Evolutionary conservation across 2,797 vertebrate genomes (phyloP).

Genomic region (Bradypodion pumilum): DNA sequence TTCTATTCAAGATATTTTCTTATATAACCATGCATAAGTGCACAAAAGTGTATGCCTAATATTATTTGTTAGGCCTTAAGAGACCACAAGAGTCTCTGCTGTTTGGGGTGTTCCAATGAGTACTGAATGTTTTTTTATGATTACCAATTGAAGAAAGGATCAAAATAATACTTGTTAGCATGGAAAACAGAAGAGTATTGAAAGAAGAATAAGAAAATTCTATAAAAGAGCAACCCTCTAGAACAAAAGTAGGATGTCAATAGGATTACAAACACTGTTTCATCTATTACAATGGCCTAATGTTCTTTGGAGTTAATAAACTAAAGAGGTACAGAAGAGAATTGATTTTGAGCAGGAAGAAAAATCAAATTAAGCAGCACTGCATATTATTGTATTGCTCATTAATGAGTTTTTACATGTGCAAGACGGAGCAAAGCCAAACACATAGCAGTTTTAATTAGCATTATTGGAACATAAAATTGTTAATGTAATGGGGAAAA

Average conservation of each 20-base stretch:
- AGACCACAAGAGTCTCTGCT: too few relatives aligned
- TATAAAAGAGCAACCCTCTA: not conserved
- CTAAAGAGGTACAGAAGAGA: slow-evolving; percentile 25
- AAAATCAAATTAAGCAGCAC: slow-evolving; percentile 22
- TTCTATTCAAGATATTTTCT: too few relatives aligned
- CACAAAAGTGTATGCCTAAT: too few relatives aligned
- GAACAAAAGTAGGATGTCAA: not conserved
- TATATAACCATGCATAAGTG: too few relatives aligned
- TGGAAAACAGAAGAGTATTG: not conserved
- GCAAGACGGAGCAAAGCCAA: slow-evolving; percentile 25
- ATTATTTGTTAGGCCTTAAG: too few relatives aligned
- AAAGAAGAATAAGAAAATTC: not conserved
- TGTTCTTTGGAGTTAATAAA: slow-evolving; percentile 18
- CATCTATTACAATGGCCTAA: slow-evolving; percentile 30
- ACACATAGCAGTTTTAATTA: slow-evolving; percentile 45
- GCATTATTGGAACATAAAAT: not conserved
- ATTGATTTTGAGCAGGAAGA: slow-evolving; percentile 55
- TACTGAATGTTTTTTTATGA: not conserved
- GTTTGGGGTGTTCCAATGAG: too few relatives aligned
- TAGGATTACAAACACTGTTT: not conserved
- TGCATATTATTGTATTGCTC: slow-evolving; percentile 38
- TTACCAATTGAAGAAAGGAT: not conserved
- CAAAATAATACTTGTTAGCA: not conserved
- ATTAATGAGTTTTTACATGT: slow-evolving; percentile 18
- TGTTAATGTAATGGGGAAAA: not conserved